Conservation (phyloP, 2,888 invertebrate genomes). For the Cacoxenus indagator region DNA sequence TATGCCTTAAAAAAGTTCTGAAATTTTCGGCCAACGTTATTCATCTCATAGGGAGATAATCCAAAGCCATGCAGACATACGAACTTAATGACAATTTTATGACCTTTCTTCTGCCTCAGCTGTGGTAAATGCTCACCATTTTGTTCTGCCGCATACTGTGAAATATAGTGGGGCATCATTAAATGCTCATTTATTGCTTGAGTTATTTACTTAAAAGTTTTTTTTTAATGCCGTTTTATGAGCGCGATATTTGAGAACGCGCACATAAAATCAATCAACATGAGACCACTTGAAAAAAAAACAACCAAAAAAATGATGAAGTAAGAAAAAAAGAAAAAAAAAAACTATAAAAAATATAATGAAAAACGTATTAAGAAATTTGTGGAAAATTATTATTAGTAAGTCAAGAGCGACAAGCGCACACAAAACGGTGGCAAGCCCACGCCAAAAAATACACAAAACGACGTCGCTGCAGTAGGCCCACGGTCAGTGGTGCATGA, state of each 20-base stretch:
- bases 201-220: not conserved
- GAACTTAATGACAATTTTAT: not conserved
- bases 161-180: not conserved
- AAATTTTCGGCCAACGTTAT: no score
- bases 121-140: not conserved
- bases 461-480: not conserved
- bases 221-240: not conserved
- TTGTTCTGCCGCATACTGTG: not conserved
- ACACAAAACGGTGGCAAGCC: not conserved
- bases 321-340: not conserved
- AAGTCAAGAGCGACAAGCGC: not conserved
- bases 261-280: conserved; percentile 8
- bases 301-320: not conserved
- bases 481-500: not conserved
- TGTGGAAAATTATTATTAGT: not conserved
- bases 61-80: not conserved
- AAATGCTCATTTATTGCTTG: not conserved
- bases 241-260: not conserved
- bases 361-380: not conserved
- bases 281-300: not conserved
- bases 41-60: no score
- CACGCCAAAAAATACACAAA: not conserved
- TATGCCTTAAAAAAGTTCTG: no score
- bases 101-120: not conserved
- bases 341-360: not conserved